Evolutionary conservation across 64 coral and sea anemone genomes (phyloP).

Genomic region (Pocillopora verrucosa): DNA sequence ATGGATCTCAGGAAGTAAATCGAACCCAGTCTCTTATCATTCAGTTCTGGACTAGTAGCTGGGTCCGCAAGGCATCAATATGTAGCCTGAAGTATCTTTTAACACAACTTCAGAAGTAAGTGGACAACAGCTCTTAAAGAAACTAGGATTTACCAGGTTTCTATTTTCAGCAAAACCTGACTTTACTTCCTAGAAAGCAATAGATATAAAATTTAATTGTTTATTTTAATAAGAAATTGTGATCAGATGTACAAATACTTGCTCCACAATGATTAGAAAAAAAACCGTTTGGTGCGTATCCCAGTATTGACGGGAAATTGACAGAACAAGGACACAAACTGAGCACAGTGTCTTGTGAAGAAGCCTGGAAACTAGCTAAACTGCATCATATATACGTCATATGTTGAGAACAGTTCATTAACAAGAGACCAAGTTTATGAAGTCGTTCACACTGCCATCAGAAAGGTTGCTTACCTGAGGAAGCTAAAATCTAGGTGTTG

Average conservation of each 20-base stretch:
- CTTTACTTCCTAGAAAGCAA: too few relatives aligned
- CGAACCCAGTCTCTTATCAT: neutral
- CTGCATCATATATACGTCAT: neutral
- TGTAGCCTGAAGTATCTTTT: too few relatives aligned
- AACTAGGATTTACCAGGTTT: neutral
- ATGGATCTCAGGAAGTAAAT: slow-evolving; percentile 27
- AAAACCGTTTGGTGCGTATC: too few relatives aligned
- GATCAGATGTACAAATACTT: too few relatives aligned
- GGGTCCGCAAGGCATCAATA: too few relatives aligned
- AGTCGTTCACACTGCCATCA: neutral
- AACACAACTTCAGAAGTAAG: too few relatives aligned
- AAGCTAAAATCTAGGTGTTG: neutral
- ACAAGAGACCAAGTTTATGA: slow-evolving; percentile 5
- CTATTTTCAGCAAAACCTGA: neutral
- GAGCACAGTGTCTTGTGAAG: neutral
- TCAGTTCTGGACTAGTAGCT: neutral
- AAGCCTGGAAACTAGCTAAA: slow-evolving; percentile 21
- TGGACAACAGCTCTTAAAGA: too few relatives aligned
- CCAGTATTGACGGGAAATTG: neutral
- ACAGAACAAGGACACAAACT: neutral
- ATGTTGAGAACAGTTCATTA: slow-evolving; percentile 15
- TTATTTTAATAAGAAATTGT: too few relatives aligned
- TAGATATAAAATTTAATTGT: too few relatives aligned
- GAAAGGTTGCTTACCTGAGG: neutral
- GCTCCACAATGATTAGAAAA: too few relatives aligned